Conservation (phyloP, 2,797 vertebrate species). For the Gallirallus australis region DNA sequence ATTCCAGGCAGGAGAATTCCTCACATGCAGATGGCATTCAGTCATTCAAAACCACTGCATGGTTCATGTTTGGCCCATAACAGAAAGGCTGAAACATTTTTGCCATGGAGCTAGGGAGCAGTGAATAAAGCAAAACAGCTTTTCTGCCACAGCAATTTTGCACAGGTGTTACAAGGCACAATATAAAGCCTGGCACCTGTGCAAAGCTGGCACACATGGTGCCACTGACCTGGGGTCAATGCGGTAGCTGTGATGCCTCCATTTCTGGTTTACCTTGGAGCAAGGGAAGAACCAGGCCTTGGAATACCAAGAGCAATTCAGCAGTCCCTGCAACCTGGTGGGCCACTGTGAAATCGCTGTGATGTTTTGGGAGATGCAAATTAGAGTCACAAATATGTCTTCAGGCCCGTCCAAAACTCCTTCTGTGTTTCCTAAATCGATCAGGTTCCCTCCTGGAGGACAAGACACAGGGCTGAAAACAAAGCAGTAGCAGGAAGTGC, state of each 20-base stretch:
- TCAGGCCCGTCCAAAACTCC: neutral
- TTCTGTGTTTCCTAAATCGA: neutral
- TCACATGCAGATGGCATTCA: rapidly evolving
- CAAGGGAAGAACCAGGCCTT: neutral
- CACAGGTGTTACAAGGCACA: neutral
- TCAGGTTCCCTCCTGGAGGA: neutral
- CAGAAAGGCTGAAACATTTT: neutral
- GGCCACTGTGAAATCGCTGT: neutral
- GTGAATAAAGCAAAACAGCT: neutral
- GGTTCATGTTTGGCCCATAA: neutral
- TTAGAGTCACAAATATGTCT: neutral
- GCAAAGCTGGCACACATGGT: rapidly evolving
- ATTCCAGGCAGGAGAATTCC: neutral
- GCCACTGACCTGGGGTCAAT: neutral
- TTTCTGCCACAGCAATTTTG: neutral
- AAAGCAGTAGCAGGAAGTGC: neutral
- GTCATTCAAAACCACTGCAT: neutral
- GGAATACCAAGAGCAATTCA: neutral
- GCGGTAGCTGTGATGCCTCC: rapidly evolving
- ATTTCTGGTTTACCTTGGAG: neutral
- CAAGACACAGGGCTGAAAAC: neutral
- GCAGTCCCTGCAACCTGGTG: neutral
- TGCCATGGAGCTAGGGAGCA: neutral
- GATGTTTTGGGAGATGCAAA: neutral
- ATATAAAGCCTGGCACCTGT: neutral